Conservation (phyloP, 2,888 invertebrate genomes). For the Rotaria sp. region DNA sequence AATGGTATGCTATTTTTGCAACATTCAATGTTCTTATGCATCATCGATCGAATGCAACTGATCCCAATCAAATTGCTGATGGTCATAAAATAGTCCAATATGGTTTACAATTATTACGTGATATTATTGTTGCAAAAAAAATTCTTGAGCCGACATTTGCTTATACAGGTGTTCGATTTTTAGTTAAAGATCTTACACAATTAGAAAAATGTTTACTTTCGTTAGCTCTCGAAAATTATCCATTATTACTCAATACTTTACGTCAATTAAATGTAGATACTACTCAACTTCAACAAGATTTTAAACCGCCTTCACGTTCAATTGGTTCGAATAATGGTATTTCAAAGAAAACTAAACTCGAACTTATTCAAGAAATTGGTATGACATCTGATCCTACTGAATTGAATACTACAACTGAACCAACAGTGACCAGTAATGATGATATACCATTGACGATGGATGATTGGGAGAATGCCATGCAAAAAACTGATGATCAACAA, state of each 20-base stretch:
- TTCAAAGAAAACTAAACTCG: background rate
- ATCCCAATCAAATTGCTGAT: background rate
- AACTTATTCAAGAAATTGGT: no score
- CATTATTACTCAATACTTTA: background rate
- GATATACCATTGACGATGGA: background rate
- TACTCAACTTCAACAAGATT: background rate
- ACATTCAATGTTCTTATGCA: background rate
- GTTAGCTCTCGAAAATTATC: background rate
- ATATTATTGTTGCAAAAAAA: background rate
- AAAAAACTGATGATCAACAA: background rate
- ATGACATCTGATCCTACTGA: no score
- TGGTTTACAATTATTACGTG: background rate
- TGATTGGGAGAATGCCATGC: background rate
- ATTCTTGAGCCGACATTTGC: background rate
- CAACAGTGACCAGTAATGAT: no score
- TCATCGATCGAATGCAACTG: background rate
- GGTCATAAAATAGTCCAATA: background rate
- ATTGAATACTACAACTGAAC: no score
- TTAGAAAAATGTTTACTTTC: background rate
- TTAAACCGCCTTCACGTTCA: background rate
- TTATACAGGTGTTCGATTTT: background rate
- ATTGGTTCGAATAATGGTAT: background rate
- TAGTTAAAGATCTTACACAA: background rate
- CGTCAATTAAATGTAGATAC: background rate
- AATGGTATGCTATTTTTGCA: background rate